Evolutionary conservation across 2,888 invertebrate genomes (phyloP).

Genomic region (Andrena bucephala): DNA sequence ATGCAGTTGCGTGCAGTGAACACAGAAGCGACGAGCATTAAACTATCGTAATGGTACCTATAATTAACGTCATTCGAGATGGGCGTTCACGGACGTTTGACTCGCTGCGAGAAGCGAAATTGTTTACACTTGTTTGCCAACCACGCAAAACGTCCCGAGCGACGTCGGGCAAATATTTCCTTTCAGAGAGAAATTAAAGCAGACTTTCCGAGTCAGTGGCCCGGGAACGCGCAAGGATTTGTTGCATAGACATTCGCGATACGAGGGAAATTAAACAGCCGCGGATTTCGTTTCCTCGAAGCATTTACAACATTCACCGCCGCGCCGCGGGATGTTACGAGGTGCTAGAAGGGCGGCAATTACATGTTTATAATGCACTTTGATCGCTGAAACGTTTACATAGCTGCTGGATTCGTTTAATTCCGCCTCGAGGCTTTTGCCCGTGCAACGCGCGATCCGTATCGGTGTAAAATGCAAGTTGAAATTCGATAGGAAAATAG

Average conservation of each 20-base stretch:
- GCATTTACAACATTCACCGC: conserved; percentile 11
- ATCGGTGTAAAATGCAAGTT: conserved; percentile 1
- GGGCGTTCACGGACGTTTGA: conserved; percentile 12
- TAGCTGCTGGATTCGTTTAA: neutral
- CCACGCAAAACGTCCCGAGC: conserved; percentile 11
- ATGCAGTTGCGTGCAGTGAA: neutral
- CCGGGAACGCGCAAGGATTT: conserved; percentile 15
- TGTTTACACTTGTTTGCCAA: conserved; percentile 16
- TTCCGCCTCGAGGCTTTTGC: neutral
- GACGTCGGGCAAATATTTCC: conserved; percentile 26
- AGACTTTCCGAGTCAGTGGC: conserved; percentile 26
- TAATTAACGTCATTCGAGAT: conserved; percentile 13
- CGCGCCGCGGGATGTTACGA: neutral
- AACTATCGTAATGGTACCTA: neutral
- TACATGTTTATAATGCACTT: conserved; percentile 1
- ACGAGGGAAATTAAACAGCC: conserved; percentile 27
- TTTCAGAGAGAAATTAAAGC: conserved; percentile 34
- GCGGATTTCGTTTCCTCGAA: conserved; percentile 9
- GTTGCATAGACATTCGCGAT: conserved; percentile 14
- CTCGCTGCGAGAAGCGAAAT: neutral
- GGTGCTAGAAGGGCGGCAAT: neutral
- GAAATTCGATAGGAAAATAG: conserved; percentile 1
- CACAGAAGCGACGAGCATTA: neutral
- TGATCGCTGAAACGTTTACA: conserved; percentile 3
- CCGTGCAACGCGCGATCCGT: neutral